Evolutionary conservation across 2,113 vertebrate genomes (phyloP).

Genomic region (Cynocephalus volans): DNA sequence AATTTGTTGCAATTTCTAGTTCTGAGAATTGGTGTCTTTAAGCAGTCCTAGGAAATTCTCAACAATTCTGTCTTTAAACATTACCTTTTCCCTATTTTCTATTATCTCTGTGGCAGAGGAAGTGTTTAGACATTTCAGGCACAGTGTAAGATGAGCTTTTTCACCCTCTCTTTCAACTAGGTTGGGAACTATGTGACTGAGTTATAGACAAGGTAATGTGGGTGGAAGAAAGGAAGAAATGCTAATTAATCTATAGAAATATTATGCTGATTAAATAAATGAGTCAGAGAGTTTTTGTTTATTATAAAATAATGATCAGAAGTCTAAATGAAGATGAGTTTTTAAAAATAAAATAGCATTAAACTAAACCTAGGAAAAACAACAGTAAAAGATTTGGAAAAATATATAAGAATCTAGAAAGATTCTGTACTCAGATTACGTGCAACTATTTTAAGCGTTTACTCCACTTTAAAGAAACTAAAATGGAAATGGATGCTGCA

Average conservation of each 20-base stretch:
- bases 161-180: background rate
- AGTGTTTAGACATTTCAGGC: background rate
- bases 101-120: background rate
- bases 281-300: background rate
- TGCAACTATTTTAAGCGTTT: conserved; percentile 42
- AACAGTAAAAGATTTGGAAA: background rate
- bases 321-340: background rate
- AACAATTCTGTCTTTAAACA: conserved; percentile 2
- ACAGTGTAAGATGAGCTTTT: background rate
- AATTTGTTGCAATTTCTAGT: background rate
- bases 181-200: background rate
- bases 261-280: conserved; percentile 11
- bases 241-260: background rate
- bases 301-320: background rate
- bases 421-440: background rate
- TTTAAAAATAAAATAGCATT: conserved; percentile 30
- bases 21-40: conserved; percentile 26
- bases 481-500: conserved; percentile 21
- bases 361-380: background rate
- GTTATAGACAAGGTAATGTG: background rate
- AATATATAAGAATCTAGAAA: background rate
- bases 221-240: background rate
- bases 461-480: background rate
- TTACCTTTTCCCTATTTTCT: background rate
- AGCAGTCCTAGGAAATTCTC: background rate